Percentiles rank a stretch among this genome's conserved stretches.
Evolutionary conservation across 2,888 invertebrate species (phyloP).

Genomic region (Danaus chrysippus): DNA sequence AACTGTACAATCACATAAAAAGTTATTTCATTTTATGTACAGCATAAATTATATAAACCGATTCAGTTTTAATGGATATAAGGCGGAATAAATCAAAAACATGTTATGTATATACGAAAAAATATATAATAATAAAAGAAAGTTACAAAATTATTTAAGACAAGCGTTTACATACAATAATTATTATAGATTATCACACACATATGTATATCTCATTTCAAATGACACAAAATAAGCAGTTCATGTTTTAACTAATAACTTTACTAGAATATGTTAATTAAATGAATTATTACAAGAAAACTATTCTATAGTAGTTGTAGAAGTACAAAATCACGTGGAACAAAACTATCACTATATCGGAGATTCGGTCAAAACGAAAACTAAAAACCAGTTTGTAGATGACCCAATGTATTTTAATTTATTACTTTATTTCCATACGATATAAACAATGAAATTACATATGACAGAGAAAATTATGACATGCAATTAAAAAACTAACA

Average conservation of each 20-base stretch:
- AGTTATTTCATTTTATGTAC: conserved; percentile 6
- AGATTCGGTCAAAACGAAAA: not conserved
- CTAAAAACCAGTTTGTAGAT: not conserved
- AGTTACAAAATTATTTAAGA: too few relatives aligned
- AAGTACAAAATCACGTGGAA: not conserved
- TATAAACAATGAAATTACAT: not conserved
- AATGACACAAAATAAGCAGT: too few relatives aligned
- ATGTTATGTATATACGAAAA: not conserved
- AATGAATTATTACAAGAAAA: too few relatives aligned
- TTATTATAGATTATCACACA: too few relatives aligned
- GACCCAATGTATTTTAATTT: not conserved
- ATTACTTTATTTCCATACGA: not conserved
- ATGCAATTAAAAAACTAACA: not conserved
- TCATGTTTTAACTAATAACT: too few relatives aligned
- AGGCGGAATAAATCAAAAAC: not conserved
- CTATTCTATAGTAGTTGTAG: not conserved
- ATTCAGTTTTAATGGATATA: not conserved
- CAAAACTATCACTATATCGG: not conserved
- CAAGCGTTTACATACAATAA: too few relatives aligned
- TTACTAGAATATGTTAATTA: too few relatives aligned
- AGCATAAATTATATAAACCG: not conserved
- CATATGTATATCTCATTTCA: too few relatives aligned
- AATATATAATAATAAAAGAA: not conserved
- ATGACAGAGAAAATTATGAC: not conserved
- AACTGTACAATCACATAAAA: not conserved